These are phyloP conservation scores for Spilosoma lubricipeda DNA, from an alignment of 2,888 invertebrate species.

Conservation along the genomic window DNA sequence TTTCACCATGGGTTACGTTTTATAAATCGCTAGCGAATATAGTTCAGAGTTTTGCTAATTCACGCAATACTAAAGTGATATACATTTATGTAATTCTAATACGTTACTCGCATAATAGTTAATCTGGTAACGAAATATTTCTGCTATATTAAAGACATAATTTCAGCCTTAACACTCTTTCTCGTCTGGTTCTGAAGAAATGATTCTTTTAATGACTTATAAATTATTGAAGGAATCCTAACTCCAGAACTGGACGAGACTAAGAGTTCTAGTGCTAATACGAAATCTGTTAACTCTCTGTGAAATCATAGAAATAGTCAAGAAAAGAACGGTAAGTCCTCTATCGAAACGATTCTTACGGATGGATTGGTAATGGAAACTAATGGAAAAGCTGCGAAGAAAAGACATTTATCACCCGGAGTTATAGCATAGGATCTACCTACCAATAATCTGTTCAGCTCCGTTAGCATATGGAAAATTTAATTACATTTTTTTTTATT, in stretches of 20 bases:
- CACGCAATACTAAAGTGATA: not conserved
- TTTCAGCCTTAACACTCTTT: not conserved
- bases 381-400: fast-evolving
- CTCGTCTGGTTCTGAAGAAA: not conserved
- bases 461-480: not conserved
- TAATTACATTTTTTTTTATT: not conserved
- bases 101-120: not conserved
- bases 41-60: not conserved
- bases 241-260: no score
- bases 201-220: not conserved
- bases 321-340: not conserved
- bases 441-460: no score
- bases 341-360: not conserved
- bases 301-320: not conserved
- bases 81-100: not conserved
- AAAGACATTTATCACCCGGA: not conserved
- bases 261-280: no score
- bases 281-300: not conserved
- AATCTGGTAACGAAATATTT: not conserved
- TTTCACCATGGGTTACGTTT: not conserved
- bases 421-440: not conserved
- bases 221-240: not conserved
- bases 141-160: not conserved
- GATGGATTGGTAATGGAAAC: not conserved
- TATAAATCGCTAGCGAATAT: conserved; percentile 1